phyloP scores from a whole-genome alignment of 2,797 vertebrate genomes.

The Labroides dimidiatus region DNA sequence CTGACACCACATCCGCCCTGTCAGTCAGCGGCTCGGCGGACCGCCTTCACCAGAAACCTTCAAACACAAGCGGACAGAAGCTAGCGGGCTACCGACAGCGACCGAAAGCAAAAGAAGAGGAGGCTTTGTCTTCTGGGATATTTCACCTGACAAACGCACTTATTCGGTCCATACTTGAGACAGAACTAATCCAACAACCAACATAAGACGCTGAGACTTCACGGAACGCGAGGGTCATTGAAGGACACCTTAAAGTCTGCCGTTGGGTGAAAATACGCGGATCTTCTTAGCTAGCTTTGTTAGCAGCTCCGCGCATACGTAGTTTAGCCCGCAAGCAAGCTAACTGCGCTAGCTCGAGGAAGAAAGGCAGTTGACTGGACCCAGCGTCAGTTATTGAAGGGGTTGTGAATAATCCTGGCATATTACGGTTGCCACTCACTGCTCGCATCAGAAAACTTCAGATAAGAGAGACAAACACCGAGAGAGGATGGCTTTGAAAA shows the following conservation, averaged over 20 bases:
- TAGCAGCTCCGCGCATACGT: constrained; percentile 56
- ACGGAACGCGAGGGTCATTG: neutral
- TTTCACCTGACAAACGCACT: constrained; percentile 36
- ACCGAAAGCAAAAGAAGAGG: constrained; percentile 29
- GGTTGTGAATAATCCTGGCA: constrained; percentile 55
- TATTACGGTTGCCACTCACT: constrained; percentile 30
- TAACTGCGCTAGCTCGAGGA: constrained; percentile 62
- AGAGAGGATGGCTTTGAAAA: constrained; percentile 85
- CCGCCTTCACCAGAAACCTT: constrained; percentile 65
- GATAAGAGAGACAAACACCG: constrained; percentile 36
- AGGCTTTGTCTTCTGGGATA: constrained; percentile 32
- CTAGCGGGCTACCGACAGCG: constrained; percentile 57
- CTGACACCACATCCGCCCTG: constrained; percentile 61
- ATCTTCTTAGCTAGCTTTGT: constrained; percentile 31
- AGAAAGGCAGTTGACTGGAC: constrained; percentile 65
- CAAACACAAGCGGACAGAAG: constrained; percentile 32
- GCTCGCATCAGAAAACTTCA: constrained; percentile 36
- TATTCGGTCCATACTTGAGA: constrained; percentile 1
- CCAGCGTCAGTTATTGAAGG: constrained; percentile 29
- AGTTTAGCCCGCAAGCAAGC: constrained; percentile 65
- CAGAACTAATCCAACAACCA: neutral
- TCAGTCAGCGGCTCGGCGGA: constrained; percentile 40
- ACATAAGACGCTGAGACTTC: neutral
- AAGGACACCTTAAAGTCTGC: neutral
- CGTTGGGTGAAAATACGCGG: constrained; percentile 13